Conservation (phyloP, 2,888 invertebrate genomes). For the Abrostola tripartita region DNA sequence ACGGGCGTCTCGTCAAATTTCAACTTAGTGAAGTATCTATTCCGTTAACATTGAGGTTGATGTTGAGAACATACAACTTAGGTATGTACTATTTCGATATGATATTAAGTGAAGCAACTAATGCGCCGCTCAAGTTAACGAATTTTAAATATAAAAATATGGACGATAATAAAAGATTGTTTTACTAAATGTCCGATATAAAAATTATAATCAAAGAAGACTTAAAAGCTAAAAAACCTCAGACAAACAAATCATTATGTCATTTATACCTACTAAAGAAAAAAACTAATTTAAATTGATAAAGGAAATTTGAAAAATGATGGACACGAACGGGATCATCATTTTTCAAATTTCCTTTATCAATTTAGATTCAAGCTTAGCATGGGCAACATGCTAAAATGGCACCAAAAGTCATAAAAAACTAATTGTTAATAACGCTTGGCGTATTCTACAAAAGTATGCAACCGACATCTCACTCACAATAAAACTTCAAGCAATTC, state of each 20-base stretch:
- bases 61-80: conserved; percentile 32
- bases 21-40: conserved; percentile 76
- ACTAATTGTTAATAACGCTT: neutral
- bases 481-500: neutral
- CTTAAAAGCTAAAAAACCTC: neutral
- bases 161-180: too few relatives aligned
- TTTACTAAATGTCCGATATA: neutral
- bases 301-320: too few relatives aligned
- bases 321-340: too few relatives aligned
- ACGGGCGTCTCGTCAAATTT: conserved; percentile 82
- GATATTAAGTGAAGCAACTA: conserved; percentile 4
- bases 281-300: too few relatives aligned
- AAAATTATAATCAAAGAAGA: neutral
- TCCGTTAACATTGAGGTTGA: conserved; percentile 63
- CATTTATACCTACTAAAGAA: too few relatives aligned
- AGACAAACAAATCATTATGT: too few relatives aligned
- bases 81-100: conserved; percentile 15
- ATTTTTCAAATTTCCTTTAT: too few relatives aligned
- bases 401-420: too few relatives aligned
- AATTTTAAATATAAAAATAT: too few relatives aligned
- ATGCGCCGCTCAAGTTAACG: too few relatives aligned
- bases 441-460: neutral
- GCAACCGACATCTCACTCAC: neutral
- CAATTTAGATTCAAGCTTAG: too few relatives aligned
- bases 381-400: too few relatives aligned